Evolutionary conservation across 1,140 invertebrate species (phyloP).

Genomic region (Brachionus koreanus): DNA sequence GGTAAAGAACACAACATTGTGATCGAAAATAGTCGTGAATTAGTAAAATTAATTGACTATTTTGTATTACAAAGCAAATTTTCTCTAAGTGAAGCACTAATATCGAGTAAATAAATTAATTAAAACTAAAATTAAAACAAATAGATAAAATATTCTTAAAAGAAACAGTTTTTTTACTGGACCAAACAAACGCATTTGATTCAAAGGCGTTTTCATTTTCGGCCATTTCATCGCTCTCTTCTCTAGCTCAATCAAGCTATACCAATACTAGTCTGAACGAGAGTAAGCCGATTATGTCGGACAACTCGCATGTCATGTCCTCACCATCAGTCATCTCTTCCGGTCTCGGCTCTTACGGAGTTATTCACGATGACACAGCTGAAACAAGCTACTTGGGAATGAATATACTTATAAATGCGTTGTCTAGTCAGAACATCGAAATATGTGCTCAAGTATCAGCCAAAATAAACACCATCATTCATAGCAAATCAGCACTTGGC

Average conservation of each 20-base stretch:
- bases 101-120: background rate
- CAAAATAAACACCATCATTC: conserved; percentile 64
- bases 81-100: conserved; percentile 52
- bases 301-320: background rate
- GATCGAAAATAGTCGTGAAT: conserved; percentile 62
- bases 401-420: conserved; percentile 62
- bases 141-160: background rate
- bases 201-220: conserved; percentile 54
- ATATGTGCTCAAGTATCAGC: conserved; percentile 65
- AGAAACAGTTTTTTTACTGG: conserved; percentile 8
- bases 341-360: background rate
- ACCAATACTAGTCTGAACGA: background rate
- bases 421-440: conserved; percentile 61
- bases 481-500: conserved; percentile 61
- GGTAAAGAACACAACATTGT: conserved; percentile 50
- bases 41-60: conserved; percentile 64
- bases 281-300: background rate
- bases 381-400: conserved; percentile 64
- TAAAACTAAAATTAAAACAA: background rate
- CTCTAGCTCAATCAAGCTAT: background rate
- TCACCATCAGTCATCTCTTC: background rate
- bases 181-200: conserved; percentile 61
- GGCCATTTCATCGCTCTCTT: background rate
- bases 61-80: conserved; percentile 61
- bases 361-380: conserved; percentile 59